Conservation (phyloP, 1,140 invertebrate genomes). For the Drosophila tani region DNA sequence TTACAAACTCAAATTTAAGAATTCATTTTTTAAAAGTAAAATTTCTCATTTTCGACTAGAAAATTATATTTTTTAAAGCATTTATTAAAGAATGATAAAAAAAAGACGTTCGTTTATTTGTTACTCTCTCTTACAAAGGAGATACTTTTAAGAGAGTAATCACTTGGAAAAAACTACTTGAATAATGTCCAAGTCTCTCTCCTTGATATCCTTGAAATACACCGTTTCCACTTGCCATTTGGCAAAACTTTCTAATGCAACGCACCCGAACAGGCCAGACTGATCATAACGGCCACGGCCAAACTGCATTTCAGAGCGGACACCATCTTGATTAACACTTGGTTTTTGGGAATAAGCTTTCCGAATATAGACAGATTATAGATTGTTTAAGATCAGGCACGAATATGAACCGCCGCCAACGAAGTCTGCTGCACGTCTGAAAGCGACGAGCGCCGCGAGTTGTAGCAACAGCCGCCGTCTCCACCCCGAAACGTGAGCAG, state of each 20-base stretch:
- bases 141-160: not conserved
- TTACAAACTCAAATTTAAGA: not conserved
- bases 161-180: not conserved
- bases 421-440: slow-evolving; percentile 74
- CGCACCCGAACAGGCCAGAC: slow-evolving; percentile 74
- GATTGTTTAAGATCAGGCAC: slow-evolving; percentile 10
- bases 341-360: not conserved
- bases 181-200: not conserved
- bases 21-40: not conserved
- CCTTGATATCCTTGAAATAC: slow-evolving; percentile 20
- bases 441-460: slow-evolving; percentile 1
- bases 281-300: slow-evolving; percentile 75
- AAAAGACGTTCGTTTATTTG: no score
- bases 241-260: slow-evolving; percentile 22
- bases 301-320: slow-evolving; percentile 75
- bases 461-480: not conserved
- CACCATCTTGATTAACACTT: slow-evolving; percentile 64
- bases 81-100: no score
- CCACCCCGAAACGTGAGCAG: slow-evolving; percentile 2
- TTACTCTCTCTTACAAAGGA: no score
- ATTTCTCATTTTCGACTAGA: not conserved
- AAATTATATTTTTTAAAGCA: not conserved
- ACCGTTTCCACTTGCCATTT: not conserved
- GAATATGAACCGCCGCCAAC: slow-evolving; percentile 49
- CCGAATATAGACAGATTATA: not conserved